These are phyloP conservation scores for Lithophane socia DNA, from an alignment of 2,888 invertebrate genomes.

Conservation along the genomic window DNA sequence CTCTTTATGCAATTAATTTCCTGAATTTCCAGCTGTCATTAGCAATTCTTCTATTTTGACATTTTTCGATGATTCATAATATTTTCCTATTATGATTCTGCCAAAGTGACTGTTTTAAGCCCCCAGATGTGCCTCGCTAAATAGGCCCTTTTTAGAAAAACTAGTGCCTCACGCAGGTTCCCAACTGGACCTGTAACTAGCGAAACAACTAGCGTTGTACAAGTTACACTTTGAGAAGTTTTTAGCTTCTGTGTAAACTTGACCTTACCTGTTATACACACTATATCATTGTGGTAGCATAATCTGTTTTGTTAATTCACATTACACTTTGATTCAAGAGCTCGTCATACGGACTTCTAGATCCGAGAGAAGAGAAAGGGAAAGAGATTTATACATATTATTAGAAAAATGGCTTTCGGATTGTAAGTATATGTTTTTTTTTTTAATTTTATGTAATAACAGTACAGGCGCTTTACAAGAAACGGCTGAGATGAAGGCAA, in stretches of 20 bases:
- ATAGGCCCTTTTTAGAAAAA: too few relatives aligned
- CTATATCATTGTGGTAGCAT: slow-evolving; percentile 3
- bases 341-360: background rate
- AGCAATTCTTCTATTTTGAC: too few relatives aligned
- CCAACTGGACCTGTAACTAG: background rate
- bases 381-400: background rate
- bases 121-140: too few relatives aligned
- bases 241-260: slow-evolving; percentile 11
- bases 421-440: slow-evolving; percentile 47
- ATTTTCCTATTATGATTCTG: too few relatives aligned
- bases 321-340: slow-evolving; percentile 10
- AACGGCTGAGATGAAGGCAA: background rate
- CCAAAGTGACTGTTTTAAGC: too few relatives aligned
- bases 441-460: background rate
- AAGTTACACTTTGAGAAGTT: background rate
- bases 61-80: too few relatives aligned
- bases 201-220: background rate
- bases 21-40: too few relatives aligned
- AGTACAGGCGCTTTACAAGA: background rate
- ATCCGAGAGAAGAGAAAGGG: background rate
- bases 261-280: slow-evolving; percentile 21
- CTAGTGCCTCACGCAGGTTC: background rate
- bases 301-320: slow-evolving; percentile 2
- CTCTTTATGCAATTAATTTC: too few relatives aligned
- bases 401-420: slow-evolving; percentile 49